Percentiles rank a stretch among this genome's conserved stretches.
phyloP scores from a whole-genome alignment of 2,888 invertebrate genomes.

The Trachelus iudaicus region DNA sequence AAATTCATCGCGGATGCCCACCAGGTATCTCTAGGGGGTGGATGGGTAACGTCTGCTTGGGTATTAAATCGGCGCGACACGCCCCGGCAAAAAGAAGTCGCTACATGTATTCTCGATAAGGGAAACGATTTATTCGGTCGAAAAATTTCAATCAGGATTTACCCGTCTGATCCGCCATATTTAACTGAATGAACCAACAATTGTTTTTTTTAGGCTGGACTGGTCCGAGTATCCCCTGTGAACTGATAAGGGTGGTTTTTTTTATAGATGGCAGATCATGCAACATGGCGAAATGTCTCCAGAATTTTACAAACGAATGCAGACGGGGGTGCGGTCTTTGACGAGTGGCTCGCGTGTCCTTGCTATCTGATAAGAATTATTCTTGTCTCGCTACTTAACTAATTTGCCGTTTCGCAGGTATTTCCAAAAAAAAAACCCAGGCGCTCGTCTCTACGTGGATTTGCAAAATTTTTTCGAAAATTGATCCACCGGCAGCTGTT shows the following conservation, averaged over 20 bases:
- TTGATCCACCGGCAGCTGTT: neutral
- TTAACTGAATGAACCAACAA: neutral
- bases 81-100: neutral
- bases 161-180: neutral
- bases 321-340: neutral
- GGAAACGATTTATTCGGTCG: neutral
- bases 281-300: neutral
- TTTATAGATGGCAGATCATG: neutral
- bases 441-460: neutral
- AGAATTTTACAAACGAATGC: neutral
- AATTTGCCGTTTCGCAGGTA: neutral
- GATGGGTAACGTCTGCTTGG: neutral
- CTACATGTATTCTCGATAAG: neutral
- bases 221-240: neutral
- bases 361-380: neutral
- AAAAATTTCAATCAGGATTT: neutral
- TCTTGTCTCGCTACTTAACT: neutral
- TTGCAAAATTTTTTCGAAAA: neutral
- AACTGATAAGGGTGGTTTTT: neutral
- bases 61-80: neutral
- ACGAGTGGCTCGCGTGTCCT: neutral
- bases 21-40: neutral
- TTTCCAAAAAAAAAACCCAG: neutral
- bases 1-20: neutral
- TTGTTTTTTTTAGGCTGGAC: neutral